Conservation (phyloP, 2,113 vertebrate species). For the Trogon surrucura region DNA sequence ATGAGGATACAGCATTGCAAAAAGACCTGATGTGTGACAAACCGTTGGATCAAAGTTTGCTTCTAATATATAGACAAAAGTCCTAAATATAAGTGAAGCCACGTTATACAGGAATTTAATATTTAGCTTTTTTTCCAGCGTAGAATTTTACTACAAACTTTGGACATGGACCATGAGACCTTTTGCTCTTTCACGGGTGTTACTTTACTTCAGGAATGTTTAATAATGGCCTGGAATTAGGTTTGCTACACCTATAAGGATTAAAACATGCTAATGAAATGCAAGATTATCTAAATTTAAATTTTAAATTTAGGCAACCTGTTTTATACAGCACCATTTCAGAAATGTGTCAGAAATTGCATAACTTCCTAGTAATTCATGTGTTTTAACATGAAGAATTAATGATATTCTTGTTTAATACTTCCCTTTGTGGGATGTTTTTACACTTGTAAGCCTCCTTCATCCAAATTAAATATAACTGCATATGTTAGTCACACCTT, state of each 20-base stretch:
- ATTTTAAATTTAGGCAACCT: not conserved
- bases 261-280: not conserved
- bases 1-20: not conserved
- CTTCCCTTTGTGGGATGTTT: not conserved
- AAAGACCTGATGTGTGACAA: not conserved
- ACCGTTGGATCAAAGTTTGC: not conserved
- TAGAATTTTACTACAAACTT: not conserved
- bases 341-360: not conserved
- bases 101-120: not conserved
- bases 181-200: not conserved
- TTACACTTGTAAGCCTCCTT: not conserved
- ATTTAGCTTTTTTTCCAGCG: not conserved
- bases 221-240: not conserved
- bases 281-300: not conserved
- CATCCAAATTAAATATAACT: not conserved
- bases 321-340: not conserved
- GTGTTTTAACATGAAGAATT: not conserved
- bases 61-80: not conserved
- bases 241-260: not conserved
- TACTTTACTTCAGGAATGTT: not conserved
- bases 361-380: not conserved
- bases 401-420: not conserved
- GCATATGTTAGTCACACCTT: not conserved
- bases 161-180: not conserved
- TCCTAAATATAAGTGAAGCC: not conserved